phyloP scores from a whole-genome alignment of 2,113 vertebrate species.

The Nansenia antarctica region DNA sequence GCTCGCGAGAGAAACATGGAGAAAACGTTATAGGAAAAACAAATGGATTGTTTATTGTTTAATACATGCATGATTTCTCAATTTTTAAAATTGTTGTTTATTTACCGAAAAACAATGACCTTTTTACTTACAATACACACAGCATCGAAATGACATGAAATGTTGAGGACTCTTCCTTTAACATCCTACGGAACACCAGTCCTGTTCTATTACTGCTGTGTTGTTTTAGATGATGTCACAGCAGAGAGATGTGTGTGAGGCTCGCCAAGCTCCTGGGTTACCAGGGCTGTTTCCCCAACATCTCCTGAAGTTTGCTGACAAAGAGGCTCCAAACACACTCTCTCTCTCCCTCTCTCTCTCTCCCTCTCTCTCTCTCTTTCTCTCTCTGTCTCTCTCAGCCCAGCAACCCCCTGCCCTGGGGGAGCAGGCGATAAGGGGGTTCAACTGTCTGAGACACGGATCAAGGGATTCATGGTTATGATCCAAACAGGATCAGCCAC shows the following conservation, averaged over 20 bases:
- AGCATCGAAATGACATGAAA: neutral
- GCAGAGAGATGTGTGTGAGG: neutral
- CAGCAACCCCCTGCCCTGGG: slow-evolving; percentile 39
- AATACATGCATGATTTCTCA: neutral
- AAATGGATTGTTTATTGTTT: neutral
- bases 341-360: too few species aligned
- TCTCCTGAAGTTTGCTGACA: slow-evolving; percentile 71
- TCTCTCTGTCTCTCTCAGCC: slow-evolving; percentile 36
- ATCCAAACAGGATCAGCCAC: neutral
- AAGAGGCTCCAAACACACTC: slow-evolving; percentile 48
- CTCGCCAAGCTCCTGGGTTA: slow-evolving; percentile 30
- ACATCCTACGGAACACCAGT: too few species aligned
- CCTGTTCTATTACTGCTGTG: too few species aligned
- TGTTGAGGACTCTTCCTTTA: too few species aligned
- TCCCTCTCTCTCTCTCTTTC: too few species aligned
- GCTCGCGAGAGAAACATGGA: neutral
- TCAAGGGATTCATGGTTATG: too few species aligned
- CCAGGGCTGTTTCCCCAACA: slow-evolving; percentile 69
- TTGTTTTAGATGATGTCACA: neutral
- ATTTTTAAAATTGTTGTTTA: neutral
- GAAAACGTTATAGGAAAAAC: neutral
- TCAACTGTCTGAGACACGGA: neutral
- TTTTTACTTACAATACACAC: neutral
- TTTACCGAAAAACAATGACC: too few species aligned
- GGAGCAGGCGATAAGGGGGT: neutral